Conservation (phyloP, 2,797 vertebrate genomes). For the Pseudochirops cupreus region DNA sequence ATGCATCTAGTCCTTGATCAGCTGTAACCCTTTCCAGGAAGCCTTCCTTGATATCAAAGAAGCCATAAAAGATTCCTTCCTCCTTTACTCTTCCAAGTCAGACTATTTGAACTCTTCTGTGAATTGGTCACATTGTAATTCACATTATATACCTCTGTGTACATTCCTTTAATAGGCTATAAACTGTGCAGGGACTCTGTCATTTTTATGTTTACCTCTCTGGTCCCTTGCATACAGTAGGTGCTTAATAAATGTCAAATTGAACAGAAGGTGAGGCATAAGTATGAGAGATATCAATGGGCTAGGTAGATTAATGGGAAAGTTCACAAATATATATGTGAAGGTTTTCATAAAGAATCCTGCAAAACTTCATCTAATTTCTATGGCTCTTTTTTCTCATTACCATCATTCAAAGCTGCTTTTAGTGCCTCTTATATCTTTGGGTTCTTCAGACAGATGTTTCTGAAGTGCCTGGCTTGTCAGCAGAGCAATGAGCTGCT, state of each 20-base stretch:
- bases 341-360: slow-evolving; percentile 43
- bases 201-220: background rate
- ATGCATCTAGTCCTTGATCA: background rate
- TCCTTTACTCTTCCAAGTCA: background rate
- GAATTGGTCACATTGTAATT: no score
- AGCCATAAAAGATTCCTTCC: background rate
- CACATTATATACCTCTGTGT: no score
- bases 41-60: background rate
- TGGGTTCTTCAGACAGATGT: slow-evolving; percentile 70
- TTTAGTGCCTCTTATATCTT: slow-evolving; percentile 64
- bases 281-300: background rate
- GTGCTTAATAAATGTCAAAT: background rate
- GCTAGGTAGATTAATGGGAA: background rate
- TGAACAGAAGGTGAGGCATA: slow-evolving; percentile 3
- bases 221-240: background rate
- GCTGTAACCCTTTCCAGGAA: background rate
- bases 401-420: slow-evolving; percentile 66
- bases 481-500: slow-evolving; percentile 38
- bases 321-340: background rate
- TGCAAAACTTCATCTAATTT: slow-evolving; percentile 45
- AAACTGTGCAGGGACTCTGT: no score
- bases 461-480: slow-evolving; percentile 74
- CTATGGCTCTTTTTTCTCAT: slow-evolving; percentile 64
- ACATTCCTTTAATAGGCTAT: no score
- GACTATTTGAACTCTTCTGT: no score